These are phyloP conservation scores for Cylindroiulus punctatus DNA, from an alignment of 2,888 invertebrate genomes.

Conservation along the genomic window DNA sequence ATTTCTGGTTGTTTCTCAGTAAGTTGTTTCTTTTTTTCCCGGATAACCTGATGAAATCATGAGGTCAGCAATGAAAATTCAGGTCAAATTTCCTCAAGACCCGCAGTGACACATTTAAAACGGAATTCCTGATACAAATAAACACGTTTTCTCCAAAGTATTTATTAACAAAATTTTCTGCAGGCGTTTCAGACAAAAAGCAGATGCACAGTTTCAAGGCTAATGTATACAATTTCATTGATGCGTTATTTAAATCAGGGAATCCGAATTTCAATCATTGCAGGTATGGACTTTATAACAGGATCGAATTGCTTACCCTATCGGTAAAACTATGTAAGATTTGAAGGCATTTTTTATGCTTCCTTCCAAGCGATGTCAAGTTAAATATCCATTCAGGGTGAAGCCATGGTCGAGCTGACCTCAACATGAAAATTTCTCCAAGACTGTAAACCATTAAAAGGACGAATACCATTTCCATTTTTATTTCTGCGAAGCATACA, in stretches of 20 bases:
- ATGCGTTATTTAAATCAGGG: too few species aligned
- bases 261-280: too few species aligned
- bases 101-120: too few species aligned
- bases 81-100: background rate
- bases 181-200: too few species aligned
- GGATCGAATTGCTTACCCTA: background rate
- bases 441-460: constrained; percentile 34
- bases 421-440: constrained; percentile 51
- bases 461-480: background rate
- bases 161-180: too few species aligned
- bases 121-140: too few species aligned
- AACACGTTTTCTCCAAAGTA: too few species aligned
- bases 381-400: constrained; percentile 57
- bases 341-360: constrained; percentile 57
- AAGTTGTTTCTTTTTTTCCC: background rate
- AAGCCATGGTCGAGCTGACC: constrained; percentile 55
- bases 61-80: background rate
- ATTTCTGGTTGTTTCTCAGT: background rate
- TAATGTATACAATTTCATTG: too few species aligned
- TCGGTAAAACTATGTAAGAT: constrained; percentile 58
- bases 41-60: background rate
- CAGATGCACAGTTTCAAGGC: too few species aligned
- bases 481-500: background rate
- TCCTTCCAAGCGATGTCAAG: constrained; percentile 50
- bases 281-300: background rate